Base-by-base conservation (phyloP, 92 coral and sea anemone genomes). In the Ricordea florida region DNA sequence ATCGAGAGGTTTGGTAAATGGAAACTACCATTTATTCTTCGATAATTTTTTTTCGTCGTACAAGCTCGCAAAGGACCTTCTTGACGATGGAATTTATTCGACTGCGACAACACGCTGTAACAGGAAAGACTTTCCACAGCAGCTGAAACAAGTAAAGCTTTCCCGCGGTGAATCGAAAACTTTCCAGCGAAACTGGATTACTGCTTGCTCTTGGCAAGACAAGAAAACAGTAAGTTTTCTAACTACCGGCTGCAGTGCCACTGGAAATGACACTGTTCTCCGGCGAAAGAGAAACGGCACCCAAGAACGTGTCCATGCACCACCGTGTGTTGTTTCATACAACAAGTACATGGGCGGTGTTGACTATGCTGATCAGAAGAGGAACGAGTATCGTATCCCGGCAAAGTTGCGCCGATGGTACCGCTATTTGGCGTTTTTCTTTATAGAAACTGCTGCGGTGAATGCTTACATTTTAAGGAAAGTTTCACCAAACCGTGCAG, bases 271-370 rank as follows among this genome's bases (percentile, higher is more conserved):
- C 11, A 58, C 44, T 16, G 70, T 73, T 10, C 53, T 24, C 26
- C 15, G 80, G 41, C 13, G 58, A 31, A 59, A 40, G 28, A 59
- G 59, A 73, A 70, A 73, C 52, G 18, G 80, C 80, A 57, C 69
- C 31, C 17, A 57, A 59, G 26, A 57, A 29, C 34, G 41, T 26
- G 69, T 73, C 15, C 57, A 57, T 73, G 80, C 69, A 29, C 80
- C 80, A 42, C 69, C 69, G 17, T 41, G 68, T 37, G 58, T 73
- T 57, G 38, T 29, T 15, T 53, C 70, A 17, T 73, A 73, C 80
- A 73, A 73, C 80, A 57, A 73, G 58, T 25, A 57, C 59, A 73
- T 58, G 70, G 80, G 57, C 13, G 69, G 80, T 6, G 70, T 73
- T 41, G 69, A 73, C 44, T 57, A 73, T 0, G 58, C 80, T 30